A percentile compares a stretch with the other conserved stretches of the same genome.
These are phyloP conservation scores for Nezara viridula DNA, from an alignment of 2,888 invertebrate species.

Conservation along the genomic window DNA sequence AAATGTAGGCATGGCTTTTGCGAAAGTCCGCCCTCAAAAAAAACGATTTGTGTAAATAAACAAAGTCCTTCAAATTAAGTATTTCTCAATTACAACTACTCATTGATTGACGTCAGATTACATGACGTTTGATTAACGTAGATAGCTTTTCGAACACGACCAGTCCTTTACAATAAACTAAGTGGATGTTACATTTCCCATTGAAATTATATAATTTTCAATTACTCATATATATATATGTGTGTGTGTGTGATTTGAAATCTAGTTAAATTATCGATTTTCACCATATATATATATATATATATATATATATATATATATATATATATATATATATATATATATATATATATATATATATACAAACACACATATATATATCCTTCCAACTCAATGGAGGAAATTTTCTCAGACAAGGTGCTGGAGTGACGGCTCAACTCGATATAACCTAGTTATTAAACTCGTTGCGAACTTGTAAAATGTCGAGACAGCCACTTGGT, in stretches of 20 bases:
- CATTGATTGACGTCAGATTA: not conserved
- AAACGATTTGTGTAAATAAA: not conserved
- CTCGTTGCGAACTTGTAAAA: not conserved
- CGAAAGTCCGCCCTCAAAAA: not conserved
- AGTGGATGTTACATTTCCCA: not conserved
- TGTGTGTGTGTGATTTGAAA: no score
- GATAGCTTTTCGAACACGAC: not conserved
- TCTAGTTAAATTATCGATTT: not conserved
- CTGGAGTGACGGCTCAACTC: not conserved
- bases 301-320: conserved; percentile 1
- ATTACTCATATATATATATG: not conserved
- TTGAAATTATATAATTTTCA: not conserved
- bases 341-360: no score
- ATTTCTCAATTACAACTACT: conserved; percentile 12
- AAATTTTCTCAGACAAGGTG: not conserved
- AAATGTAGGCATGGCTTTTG: not conserved
- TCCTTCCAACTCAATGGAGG: not conserved
- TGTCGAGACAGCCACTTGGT: not conserved
- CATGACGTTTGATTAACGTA: not conserved
- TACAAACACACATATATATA: not conserved
- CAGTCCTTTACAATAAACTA: not conserved
- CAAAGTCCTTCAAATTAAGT: not conserved
- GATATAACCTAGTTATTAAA: not conserved
- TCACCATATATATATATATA: not conserved
- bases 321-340: not conserved